A percentile compares a stretch with the other conserved stretches of the same genome.
phyloP scores from a whole-genome alignment of 2,113 vertebrate genomes.

The Vidua macroura region DNA sequence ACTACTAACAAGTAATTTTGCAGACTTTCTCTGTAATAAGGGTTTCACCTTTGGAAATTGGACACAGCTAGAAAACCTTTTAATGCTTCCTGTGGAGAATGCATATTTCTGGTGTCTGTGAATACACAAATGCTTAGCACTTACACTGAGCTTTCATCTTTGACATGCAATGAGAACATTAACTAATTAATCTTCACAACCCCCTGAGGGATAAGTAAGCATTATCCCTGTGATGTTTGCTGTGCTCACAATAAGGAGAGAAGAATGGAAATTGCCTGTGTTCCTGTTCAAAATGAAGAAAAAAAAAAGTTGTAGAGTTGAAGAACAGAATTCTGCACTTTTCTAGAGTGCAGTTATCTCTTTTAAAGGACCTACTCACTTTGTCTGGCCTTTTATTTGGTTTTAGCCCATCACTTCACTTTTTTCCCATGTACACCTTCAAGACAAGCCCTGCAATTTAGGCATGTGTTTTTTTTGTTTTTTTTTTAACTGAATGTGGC shows the following conservation, averaged over 20 bases:
- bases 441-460: background rate
- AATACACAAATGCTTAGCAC: background rate
- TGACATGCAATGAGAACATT: background rate
- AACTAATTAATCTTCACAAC: constrained; percentile 39
- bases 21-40: background rate
- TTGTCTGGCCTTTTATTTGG: background rate
- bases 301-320: background rate
- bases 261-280: background rate
- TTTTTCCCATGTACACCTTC: background rate
- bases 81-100: background rate
- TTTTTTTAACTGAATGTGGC: background rate
- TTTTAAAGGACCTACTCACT: background rate
- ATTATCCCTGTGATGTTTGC: background rate
- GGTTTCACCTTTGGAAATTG: background rate
- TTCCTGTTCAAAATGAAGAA: background rate
- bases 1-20: background rate
- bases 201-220: background rate
- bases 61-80: background rate
- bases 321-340: background rate
- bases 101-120: background rate
- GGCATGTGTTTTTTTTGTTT: background rate
- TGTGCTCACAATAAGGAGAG: background rate
- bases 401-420: background rate
- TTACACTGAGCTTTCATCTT: constrained; percentile 13
- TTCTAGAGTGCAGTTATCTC: fast-evolving